Conservation (phyloP, 2,888 invertebrate genomes). For the Colostygia pectinataria region DNA sequence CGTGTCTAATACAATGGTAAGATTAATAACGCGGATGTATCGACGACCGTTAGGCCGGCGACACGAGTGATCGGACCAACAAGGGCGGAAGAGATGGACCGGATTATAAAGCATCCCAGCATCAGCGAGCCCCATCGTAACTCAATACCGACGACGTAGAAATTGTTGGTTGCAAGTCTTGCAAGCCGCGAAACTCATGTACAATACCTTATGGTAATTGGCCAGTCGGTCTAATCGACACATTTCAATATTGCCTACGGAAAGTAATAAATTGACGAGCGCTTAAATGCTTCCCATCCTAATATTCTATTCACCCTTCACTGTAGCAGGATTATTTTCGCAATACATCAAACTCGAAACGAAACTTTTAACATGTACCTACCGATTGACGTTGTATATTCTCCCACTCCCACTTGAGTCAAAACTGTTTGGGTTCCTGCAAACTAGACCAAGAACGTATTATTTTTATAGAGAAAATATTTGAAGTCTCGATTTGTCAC, state of each 20-base stretch:
- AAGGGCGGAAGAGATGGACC: constrained; percentile 80
- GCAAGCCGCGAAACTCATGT: constrained; percentile 55
- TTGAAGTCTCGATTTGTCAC: constrained; percentile 14
- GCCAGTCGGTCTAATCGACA: constrained; percentile 58
- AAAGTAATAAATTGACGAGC: constrained; percentile 23
- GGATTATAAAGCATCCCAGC: constrained; percentile 80
- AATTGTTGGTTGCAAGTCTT: constrained; percentile 69
- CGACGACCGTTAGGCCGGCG: constrained; percentile 68
- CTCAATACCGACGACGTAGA: constrained; percentile 74
- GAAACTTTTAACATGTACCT: not conserved
- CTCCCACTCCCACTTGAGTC: not conserved
- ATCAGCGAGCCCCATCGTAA: constrained; percentile 72
- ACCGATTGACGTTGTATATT: not conserved
- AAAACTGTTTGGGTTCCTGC: constrained; percentile 11
- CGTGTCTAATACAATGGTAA: constrained; percentile 76
- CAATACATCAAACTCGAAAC: not conserved
- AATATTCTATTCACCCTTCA: constrained; percentile 20
- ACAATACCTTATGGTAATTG: constrained; percentile 68
- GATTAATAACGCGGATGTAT: constrained; percentile 79
- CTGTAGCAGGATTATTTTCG: constrained; percentile 9
- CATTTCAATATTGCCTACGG: constrained; percentile 52
- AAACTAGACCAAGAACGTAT: no score
- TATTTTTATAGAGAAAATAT: no score
- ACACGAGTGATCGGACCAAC: constrained; percentile 76
- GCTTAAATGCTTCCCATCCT: constrained; percentile 26